Conservation (phyloP, 2,797 vertebrate genomes). For the Kryptopterus vitreolus region DNA sequence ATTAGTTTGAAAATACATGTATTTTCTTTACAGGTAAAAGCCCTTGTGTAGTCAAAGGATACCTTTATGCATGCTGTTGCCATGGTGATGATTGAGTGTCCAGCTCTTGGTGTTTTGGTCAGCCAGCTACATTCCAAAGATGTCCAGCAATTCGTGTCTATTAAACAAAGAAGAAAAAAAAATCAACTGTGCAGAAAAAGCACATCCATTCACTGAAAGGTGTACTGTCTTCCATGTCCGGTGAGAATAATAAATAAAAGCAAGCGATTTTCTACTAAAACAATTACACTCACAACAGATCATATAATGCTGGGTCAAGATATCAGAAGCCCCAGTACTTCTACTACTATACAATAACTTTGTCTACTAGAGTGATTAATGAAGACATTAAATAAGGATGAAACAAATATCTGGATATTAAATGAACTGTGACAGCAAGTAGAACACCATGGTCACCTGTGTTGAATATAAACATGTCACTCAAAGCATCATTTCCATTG, state of each 20-base stretch:
- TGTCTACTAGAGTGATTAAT: no score
- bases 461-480: conserved; percentile 76
- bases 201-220: background rate
- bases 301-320: background rate
- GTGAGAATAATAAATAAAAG: background rate
- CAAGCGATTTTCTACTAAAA: background rate
- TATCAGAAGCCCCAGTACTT: background rate
- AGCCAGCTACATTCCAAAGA: conserved; percentile 69
- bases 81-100: conserved; percentile 79
- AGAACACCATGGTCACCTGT: conserved; percentile 64
- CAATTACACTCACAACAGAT: background rate
- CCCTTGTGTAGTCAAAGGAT: conserved; percentile 17
- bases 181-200: background rate
- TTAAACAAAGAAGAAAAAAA: background rate
- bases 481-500: conserved; percentile 75
- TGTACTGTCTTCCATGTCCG: background rate
- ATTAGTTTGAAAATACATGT: background rate
- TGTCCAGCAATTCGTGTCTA: conserved; percentile 77
- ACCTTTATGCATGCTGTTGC: conserved; percentile 47
- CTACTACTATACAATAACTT: no score
- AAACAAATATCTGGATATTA: background rate
- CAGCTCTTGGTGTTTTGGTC: conserved; percentile 70
- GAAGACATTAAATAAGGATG: no score
- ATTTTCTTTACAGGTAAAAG: background rate
- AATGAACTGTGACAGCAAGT: background rate